Percentiles rank a stretch among this genome's conserved stretches.
phyloP scores from a whole-genome alignment of 1,140 invertebrate genomes.

The Pararge aegeria region DNA sequence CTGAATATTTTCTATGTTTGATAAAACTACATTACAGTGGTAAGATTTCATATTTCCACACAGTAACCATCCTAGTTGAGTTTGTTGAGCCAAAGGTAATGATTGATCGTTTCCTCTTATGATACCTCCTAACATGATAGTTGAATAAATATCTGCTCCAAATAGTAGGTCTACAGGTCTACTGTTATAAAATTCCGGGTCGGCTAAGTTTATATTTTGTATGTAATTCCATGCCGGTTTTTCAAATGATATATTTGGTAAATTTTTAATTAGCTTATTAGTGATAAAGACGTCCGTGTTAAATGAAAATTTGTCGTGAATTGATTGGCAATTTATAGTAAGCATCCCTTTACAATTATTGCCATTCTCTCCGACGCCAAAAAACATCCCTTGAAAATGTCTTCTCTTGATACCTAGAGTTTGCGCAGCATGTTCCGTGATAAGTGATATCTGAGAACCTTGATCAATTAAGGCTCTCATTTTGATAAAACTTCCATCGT shows the following conservation, averaged over 20 bases:
- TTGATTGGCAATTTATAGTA: too few species aligned
- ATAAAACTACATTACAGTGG: slow-evolving; percentile 9
- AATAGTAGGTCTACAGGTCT: slow-evolving; percentile 25
- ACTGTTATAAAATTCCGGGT: background rate
- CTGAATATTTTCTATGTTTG: slow-evolving; percentile 23
- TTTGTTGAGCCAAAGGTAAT: slow-evolving; percentile 32
- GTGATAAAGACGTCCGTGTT: background rate
- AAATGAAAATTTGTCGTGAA: too few species aligned
- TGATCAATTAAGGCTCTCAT: too few species aligned
- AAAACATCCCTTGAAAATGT: too few species aligned
- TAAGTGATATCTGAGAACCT: too few species aligned
- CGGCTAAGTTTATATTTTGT: background rate
- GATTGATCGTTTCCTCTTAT: slow-evolving; percentile 7
- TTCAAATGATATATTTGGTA: background rate
- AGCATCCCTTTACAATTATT: too few species aligned
- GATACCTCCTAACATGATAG: slow-evolving; percentile 28
- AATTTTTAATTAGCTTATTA: background rate
- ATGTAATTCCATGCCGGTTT: background rate
- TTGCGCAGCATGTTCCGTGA: too few species aligned
- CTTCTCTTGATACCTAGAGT: too few species aligned
- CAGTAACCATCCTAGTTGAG: slow-evolving; percentile 37
- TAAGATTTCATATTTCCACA: slow-evolving; percentile 30
- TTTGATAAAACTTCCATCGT: too few species aligned
- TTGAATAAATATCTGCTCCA: slow-evolving; percentile 30
- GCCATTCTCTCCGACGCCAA: too few species aligned